Evolutionary conservation across 2,113 vertebrate genomes (phyloP).

Genomic region (Catharus fuscescens): DNA sequence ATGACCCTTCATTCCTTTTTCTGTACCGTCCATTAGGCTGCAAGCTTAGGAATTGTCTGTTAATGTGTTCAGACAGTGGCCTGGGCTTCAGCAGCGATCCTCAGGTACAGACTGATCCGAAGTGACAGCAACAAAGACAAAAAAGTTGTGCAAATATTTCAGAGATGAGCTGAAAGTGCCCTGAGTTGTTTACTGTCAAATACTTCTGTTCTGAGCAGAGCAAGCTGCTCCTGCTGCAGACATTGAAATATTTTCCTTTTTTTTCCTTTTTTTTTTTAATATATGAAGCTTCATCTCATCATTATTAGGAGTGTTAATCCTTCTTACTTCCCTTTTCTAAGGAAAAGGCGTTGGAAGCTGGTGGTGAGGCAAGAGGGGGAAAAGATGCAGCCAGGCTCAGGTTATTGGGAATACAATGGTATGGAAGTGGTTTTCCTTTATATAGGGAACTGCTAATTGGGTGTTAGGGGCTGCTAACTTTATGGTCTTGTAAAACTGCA

Average conservation of each 20-base stretch:
- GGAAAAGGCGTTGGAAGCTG: neutral
- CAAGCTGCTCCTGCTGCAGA: neutral
- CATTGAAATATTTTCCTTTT: neutral
- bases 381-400: neutral
- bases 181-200: neutral
- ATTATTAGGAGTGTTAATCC: neutral
- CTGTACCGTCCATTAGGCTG: neutral
- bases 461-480: slow-evolving; percentile 69
- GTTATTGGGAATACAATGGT: slow-evolving; percentile 30
- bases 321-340: neutral
- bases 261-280: neutral
- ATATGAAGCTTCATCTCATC: neutral
- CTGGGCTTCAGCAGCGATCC: neutral
- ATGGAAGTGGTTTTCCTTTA: slow-evolving; percentile 52
- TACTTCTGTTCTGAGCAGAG: neutral
- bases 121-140: neutral
- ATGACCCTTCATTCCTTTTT: neutral
- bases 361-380: neutral
- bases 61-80: neutral
- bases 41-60: neutral
- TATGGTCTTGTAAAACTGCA: slow-evolving; percentile 68
- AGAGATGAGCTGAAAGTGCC: neutral
- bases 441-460: slow-evolving; percentile 65
- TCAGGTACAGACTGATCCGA: neutral
- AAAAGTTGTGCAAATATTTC: neutral